Evolutionary conservation across 2,888 invertebrate genomes (phyloP), one percentile per base, ranked within the genome.

Genomic region (Cantharis rufa): DNA sequence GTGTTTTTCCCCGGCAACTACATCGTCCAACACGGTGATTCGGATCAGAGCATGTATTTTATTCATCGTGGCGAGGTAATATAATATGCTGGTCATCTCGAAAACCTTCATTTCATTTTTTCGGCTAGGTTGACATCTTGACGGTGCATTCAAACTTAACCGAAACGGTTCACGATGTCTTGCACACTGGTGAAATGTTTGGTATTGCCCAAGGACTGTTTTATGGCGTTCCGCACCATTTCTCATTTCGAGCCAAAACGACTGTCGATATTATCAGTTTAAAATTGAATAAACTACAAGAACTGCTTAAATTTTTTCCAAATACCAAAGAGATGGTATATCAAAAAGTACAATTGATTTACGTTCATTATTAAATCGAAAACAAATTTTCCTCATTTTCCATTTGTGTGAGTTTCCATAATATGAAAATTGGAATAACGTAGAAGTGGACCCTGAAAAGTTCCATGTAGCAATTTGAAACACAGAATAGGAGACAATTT

Each of bases 1-100:
- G 89, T 90, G 0, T 91, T 90, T 83, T 91, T 90, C 79, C 89
- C 90, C 3, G 89, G 90, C 3, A 90, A 91, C 83, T 90, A 90
- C 74, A 90, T 91, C 10, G 90, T 91, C 10, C 90, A 91, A 80
- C 88, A 89, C 61, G 90, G 91, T 1, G 90, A 91, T 81, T 89
- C 90, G 0, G 89, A 91, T 81, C 90, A 90, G 78, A 89, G 90
- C 75, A 90, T 91, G 85, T 91, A 91, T 80, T 91, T 91, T 75
- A 90, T 91, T 84, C 90, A 91, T 80, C 86, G 89, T 81, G 91
- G 91, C 79, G 89, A 90, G 86, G 90, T 90, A 15, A 81, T 80
- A 75, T 3, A 69, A 27, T 24, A 7, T 9, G 15, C 15, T 27
- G 7, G 48, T 48, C 5, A n/a, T 48, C 7, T 7, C 7, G n/a